Percentiles rank a stretch among this genome's conserved stretches.
Evolutionary conservation across 1,140 invertebrate species (phyloP).

Genomic region (Euura saliciscinereae): DNA sequence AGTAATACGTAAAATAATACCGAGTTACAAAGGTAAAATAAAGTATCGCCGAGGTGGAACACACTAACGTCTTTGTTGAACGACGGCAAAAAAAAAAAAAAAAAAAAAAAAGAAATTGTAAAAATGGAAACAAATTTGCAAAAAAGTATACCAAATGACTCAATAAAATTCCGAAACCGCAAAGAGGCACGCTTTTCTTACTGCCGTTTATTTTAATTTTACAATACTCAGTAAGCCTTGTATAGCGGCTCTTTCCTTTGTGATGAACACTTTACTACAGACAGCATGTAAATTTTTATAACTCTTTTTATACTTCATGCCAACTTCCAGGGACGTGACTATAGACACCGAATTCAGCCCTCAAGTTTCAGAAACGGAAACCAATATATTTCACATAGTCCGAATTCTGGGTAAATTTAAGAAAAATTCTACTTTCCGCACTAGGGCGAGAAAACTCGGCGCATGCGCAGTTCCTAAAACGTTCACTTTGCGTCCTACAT

Average conservation of each 20-base stretch:
- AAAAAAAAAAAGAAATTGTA: background rate
- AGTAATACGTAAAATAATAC: background rate
- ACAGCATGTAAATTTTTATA: background rate
- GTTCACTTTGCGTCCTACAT: too few relatives aligned
- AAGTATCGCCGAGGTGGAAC: background rate
- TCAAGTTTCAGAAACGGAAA: too few relatives aligned
- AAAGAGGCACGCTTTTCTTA: constrained; percentile 43
- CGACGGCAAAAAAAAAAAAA: background rate
- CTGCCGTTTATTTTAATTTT: constrained; percentile 59
- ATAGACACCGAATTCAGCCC: too few relatives aligned
- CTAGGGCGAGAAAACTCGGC: too few relatives aligned
- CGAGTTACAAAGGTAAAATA: constrained; percentile 1
- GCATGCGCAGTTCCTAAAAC: too few relatives aligned
- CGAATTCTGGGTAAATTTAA: too few relatives aligned
- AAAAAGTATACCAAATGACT: constrained; percentile 39
- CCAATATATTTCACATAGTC: too few relatives aligned
- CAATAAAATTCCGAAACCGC: constrained; percentile 46
- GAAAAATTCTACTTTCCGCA: too few relatives aligned
- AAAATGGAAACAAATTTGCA: background rate
- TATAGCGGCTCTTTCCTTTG: constrained; percentile 19
- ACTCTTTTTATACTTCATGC: background rate
- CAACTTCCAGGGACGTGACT: background rate
- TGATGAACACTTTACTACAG: background rate
- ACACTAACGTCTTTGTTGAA: constrained; percentile 11
- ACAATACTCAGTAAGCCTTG: constrained; percentile 29